A percentile compares a stretch with the other conserved stretches of the same genome.
Conservation (phyloP, 53 echinoderm and acorn worm genomes). For the Pentamera pediparva region DNA sequence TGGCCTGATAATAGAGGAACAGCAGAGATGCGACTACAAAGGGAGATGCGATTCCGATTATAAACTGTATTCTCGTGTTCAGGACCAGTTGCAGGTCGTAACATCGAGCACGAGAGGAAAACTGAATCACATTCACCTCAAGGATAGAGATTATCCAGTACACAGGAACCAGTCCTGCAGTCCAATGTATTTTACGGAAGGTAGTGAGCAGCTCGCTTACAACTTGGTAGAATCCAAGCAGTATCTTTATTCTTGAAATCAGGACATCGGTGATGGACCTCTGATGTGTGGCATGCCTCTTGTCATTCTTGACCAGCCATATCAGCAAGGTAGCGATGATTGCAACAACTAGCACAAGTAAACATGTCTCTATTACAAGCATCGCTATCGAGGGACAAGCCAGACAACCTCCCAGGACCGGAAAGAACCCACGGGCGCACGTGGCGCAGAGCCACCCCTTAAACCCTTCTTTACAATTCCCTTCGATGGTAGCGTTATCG, state of each 20-base stretch:
- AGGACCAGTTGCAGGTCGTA: not conserved
- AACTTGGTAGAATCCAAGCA: constrained; percentile 21
- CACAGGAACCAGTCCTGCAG: not conserved
- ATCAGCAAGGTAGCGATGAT: not conserved
- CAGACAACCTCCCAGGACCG: not conserved
- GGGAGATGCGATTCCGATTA: not conserved
- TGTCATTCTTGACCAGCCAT: not conserved
- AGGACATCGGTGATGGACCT: not conserved
- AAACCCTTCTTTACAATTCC: not conserved
- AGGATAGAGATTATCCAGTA: not conserved
- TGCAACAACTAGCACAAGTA: not conserved
- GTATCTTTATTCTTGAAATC: not conserved
- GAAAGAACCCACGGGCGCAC: not conserved
- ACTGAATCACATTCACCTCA: not conserved
- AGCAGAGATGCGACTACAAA: not conserved
- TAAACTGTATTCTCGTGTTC: not conserved
- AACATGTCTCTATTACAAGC: not conserved
- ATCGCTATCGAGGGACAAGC: not conserved
- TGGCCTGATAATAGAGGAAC: not conserved
- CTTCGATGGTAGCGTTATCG: not conserved
- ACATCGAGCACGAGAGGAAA: not conserved
- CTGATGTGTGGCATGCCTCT: not conserved
- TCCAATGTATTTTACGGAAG: constrained; percentile 6
- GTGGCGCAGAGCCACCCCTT: constrained; percentile 3
- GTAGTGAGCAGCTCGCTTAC: constrained; percentile 2